Percentiles rank a stretch among this genome's conserved stretches.
phyloP scores from a whole-genome alignment of 2,797 vertebrate species.

The Carcharodon carcharias region DNA sequence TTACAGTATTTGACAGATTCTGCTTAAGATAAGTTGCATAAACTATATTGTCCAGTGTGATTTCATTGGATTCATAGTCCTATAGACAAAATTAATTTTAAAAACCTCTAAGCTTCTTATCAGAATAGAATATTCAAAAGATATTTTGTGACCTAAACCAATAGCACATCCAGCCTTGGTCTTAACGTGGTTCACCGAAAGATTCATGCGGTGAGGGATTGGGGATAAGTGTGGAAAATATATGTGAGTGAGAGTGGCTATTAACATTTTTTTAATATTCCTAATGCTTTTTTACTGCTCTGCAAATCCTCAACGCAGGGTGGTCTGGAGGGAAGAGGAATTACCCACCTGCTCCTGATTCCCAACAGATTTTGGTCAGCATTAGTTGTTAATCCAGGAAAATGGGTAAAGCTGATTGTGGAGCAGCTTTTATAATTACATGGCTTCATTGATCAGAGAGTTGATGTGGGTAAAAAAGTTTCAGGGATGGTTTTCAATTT shows the following conservation, averaged over 20 bases:
- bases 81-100: neutral
- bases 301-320: neutral
- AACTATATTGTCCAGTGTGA: neutral
- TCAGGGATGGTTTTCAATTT: neutral
- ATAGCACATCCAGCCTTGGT: neutral
- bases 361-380: constrained; percentile 7
- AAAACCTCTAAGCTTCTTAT: neutral
- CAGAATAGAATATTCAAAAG: neutral
- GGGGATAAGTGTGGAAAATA: neutral
- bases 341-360: neutral
- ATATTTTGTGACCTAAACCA: neutral
- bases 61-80: neutral
- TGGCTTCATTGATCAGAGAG: neutral
- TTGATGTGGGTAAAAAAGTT: neutral
- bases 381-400: neutral
- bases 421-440: constrained; percentile 14
- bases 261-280: constrained; percentile 11
- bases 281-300: neutral
- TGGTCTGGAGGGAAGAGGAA: neutral
- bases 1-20: neutral
- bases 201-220: neutral
- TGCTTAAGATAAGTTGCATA: neutral
- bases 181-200: neutral
- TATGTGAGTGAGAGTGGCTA: neutral
- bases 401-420: neutral